These are phyloP conservation scores for Punctoribates punctum DNA, from an alignment of 2,888 invertebrate species.

Conservation along the genomic window DNA sequence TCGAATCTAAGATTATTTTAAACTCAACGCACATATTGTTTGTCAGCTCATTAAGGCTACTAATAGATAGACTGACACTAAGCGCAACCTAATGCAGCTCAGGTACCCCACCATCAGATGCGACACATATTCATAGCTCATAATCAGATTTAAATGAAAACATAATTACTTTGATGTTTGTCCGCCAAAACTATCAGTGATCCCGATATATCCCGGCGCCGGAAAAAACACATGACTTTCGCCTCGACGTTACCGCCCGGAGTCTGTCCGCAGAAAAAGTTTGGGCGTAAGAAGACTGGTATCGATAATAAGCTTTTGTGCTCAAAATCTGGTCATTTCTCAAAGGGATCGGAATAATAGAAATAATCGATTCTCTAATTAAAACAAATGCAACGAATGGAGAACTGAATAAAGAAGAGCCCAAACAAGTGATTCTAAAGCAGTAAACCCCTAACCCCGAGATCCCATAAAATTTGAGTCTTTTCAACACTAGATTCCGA, in stretches of 20 bases:
- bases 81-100: too few relatives aligned
- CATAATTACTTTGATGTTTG: constrained; percentile 73
- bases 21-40: constrained; percentile 9
- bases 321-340: not conserved
- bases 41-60: not conserved
- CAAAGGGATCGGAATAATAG: not conserved
- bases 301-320: not conserved
- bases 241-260: constrained; percentile 97
- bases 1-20: constrained; percentile 3
- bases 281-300: not conserved
- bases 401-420: not conserved
- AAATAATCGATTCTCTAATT: constrained; percentile 9
- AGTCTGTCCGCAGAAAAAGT: constrained; percentile 61
- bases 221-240: constrained; percentile 96
- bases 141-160: not conserved
- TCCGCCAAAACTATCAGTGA: constrained; percentile 95
- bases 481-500: not conserved
- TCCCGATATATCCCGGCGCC: constrained; percentile 93
- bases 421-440: too few relatives aligned
- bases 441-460: too few relatives aligned
- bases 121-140: not conserved
- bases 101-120: not conserved
- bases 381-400: not conserved
- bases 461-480: too few relatives aligned
- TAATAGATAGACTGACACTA: too few relatives aligned